A percentile compares a stretch with the other conserved stretches of the same genome.
phyloP scores from a whole-genome alignment of 2,888 invertebrate species.

The Aelia acuminata region DNA sequence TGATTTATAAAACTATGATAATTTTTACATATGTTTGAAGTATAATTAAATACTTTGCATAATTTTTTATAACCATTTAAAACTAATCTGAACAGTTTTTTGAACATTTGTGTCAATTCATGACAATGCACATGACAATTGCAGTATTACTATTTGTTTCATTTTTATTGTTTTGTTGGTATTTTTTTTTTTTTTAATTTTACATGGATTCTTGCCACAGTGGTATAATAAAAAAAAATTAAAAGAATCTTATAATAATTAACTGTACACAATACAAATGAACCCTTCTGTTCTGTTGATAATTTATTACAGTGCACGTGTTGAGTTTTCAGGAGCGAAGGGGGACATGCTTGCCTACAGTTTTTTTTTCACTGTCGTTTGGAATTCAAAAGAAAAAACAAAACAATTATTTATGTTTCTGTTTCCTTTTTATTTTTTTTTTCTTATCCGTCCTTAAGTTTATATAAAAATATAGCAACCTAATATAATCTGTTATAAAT shows the following conservation, averaged over 20 bases:
- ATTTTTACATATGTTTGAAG: too few species aligned
- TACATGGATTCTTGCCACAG: neutral
- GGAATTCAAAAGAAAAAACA: neutral
- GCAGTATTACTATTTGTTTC: too few species aligned
- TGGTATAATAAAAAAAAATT: neutral
- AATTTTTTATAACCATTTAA: too few species aligned
- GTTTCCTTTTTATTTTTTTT: neutral
- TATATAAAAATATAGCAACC: neutral
- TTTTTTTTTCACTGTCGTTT: neutral
- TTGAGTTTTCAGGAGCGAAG: neutral
- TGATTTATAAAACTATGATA: too few species aligned
- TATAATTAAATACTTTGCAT: too few species aligned
- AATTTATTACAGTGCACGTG: conserved; percentile 1
- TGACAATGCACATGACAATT: too few species aligned
- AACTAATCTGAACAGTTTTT: too few species aligned
- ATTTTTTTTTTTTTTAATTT: neutral
- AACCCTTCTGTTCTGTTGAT: neutral
- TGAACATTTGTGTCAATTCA: too few species aligned
- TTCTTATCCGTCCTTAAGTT: neutral
- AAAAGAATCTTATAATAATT: neutral
- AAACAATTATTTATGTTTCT: neutral
- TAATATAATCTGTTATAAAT: neutral
- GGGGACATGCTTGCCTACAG: neutral
- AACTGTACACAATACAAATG: neutral
- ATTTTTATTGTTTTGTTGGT: too few species aligned